Percentiles rank a stretch among this genome's conserved stretches.
These are phyloP conservation scores for Thunnus thynnus DNA, from an alignment of 2,113 vertebrate species.

Conservation along the genomic window DNA sequence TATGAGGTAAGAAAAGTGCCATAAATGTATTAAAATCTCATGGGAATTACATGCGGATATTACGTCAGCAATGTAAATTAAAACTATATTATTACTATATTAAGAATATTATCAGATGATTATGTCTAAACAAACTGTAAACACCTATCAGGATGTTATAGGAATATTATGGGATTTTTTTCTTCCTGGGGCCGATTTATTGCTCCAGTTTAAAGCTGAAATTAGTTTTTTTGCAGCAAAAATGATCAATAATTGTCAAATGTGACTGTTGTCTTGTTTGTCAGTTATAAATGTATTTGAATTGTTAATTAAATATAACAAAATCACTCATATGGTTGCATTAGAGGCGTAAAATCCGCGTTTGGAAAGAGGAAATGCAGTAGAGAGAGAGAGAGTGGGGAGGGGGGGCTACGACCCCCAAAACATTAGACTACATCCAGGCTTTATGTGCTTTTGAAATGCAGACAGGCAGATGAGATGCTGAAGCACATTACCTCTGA, in stretches of 20 bases:
- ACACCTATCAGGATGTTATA: not conserved
- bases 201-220: not conserved
- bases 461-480: conserved; percentile 62
- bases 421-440: not conserved
- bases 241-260: not conserved
- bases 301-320: not conserved
- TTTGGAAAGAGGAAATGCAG: not conserved
- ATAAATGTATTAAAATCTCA: no score
- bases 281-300: not conserved
- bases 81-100: not conserved
- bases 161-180: no score
- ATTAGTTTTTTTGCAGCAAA: not conserved
- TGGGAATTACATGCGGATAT: no score
- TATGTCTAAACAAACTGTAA: not conserved
- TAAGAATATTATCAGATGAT: not conserved
- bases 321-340: not conserved
- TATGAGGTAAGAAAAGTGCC: no score
- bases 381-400: not conserved
- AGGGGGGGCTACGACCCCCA: no score
- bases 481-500: conserved; percentile 55
- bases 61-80: not conserved
- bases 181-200: not conserved
- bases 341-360: conserved; percentile 10
- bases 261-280: not conserved
- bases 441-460: conserved; percentile 26